Conservation (phyloP, 1,140 invertebrate species). For the Drosophila takahashii region DNA sequence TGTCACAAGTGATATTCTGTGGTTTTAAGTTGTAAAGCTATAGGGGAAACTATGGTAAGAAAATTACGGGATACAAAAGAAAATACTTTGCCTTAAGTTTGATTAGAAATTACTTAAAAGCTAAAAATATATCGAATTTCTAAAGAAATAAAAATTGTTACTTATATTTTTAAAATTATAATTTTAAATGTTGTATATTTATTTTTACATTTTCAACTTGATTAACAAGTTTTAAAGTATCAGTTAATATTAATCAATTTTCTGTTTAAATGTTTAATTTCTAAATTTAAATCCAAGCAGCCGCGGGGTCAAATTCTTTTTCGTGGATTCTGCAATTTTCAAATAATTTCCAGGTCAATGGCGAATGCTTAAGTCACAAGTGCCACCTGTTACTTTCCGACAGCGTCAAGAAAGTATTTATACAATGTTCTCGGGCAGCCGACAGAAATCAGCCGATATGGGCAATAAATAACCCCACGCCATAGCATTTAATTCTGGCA, state of each 20-base stretch:
- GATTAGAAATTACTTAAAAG: too few relatives aligned
- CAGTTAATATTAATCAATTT: background rate
- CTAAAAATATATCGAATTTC: too few relatives aligned
- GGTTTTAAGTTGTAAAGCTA: background rate
- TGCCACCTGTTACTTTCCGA: slow-evolving; percentile 16
- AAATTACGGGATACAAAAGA: background rate
- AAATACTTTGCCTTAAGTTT: too few relatives aligned
- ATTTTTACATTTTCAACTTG: background rate
- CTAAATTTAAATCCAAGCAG: slow-evolving; percentile 1
- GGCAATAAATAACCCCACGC: slow-evolving; percentile 17
- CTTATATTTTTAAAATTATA: background rate
- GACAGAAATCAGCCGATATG: slow-evolving; percentile 4
- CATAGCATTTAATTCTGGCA: slow-evolving; percentile 3
- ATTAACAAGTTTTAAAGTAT: background rate
- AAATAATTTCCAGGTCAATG: background rate
- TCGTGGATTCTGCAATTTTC: background rate
- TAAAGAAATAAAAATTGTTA: too few relatives aligned
- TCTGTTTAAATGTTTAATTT: background rate
- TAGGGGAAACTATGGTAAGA: slow-evolving; percentile 5
- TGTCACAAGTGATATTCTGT: background rate
- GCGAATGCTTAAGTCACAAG: background rate
- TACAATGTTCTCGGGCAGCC: background rate
- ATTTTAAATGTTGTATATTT: background rate
- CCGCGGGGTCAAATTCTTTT: slow-evolving; percentile 4
- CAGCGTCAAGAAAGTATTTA: background rate